Base-by-base conservation (phyloP, 2,797 vertebrate species). In the Alauda arvensis region DNA sequence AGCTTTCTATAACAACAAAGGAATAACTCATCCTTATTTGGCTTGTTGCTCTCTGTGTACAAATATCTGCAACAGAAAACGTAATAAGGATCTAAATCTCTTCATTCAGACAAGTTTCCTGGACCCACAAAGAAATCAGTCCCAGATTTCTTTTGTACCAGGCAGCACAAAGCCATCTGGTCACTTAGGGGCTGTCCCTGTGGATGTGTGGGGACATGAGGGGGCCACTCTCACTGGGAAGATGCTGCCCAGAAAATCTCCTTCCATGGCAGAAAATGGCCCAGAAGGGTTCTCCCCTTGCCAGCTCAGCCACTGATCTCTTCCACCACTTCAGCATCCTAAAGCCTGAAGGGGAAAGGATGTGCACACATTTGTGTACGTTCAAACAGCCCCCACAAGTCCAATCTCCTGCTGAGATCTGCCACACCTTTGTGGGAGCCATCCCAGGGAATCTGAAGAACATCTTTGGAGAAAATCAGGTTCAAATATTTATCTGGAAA, bases 131-230 rank as follows among this genome's bases (percentile, higher is more conserved):
- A 77, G 25, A 9, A 71, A 69, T 10, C 51, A 18, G 8, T 19
- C 59, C 46, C 0, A 4, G 34, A 24, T 37, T 77, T 31, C n/a
- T 26, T 53, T 23, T 0, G 1, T 9, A 39, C 8, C n/a, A 62
- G 23, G 18, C 10, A 62, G 48, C 59, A 77, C 11, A 23, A 26
- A 60, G 59, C 23, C 46, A 48, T 4, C 3, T 2, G 11, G 52
- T n/a, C 77, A n/a, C 12, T 2, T 1, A 6, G 59, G 11, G 51
- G 26, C 34, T 26, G 10, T 39, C 8, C 17, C 18, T 21, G 5
- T 8, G 29, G 48, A 7, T 20, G 3, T 1, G 6, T 1, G 14
- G 5, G 7, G 20, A 29, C 0, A 0, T 1, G 39, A 5, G n/a
- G n/a, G 12, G 33, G 23, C 13, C 72, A 23, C 10, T 4, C 51